phyloP scores from a whole-genome alignment of 2,797 vertebrate genomes.

The Mallotus villosus region DNA sequence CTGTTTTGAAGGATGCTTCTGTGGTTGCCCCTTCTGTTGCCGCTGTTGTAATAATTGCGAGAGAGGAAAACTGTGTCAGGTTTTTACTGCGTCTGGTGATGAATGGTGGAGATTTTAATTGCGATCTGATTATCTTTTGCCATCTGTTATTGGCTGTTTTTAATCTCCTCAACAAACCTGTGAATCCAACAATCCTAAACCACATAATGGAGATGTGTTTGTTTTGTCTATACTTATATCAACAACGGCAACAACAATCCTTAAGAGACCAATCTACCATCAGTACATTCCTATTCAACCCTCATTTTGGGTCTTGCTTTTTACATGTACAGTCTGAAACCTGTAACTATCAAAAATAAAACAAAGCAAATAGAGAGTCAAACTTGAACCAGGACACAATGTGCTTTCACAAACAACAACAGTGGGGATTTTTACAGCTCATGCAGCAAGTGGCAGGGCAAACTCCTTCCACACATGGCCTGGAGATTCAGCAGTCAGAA shows the following conservation, averaged over 20 bases:
- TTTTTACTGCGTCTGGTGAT: constrained; percentile 17
- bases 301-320: too few species aligned
- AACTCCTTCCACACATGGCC: constrained; percentile 40
- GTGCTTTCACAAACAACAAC: constrained; percentile 13
- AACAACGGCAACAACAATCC: neutral
- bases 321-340: too few species aligned
- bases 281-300: too few species aligned
- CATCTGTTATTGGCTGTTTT: constrained; percentile 30
- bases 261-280: too few species aligned
- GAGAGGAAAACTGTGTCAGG: constrained; percentile 11
- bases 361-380: neutral
- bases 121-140: constrained; percentile 29
- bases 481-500: constrained; percentile 44
- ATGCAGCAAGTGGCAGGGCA: constrained; percentile 27
- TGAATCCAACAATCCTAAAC: neutral
- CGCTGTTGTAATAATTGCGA: constrained; percentile 15
- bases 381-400: constrained; percentile 4
- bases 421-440: constrained; percentile 25
- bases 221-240: neutral
- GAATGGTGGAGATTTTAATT: constrained; percentile 29
- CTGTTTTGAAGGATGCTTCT: constrained; percentile 28
- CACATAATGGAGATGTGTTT: neutral
- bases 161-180: neutral
- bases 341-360: too few species aligned
- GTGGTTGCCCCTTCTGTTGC: constrained; percentile 26